These are phyloP conservation scores for Danaus chrysippus DNA, from an alignment of 2,888 invertebrate genomes.

Conservation along the genomic window DNA sequence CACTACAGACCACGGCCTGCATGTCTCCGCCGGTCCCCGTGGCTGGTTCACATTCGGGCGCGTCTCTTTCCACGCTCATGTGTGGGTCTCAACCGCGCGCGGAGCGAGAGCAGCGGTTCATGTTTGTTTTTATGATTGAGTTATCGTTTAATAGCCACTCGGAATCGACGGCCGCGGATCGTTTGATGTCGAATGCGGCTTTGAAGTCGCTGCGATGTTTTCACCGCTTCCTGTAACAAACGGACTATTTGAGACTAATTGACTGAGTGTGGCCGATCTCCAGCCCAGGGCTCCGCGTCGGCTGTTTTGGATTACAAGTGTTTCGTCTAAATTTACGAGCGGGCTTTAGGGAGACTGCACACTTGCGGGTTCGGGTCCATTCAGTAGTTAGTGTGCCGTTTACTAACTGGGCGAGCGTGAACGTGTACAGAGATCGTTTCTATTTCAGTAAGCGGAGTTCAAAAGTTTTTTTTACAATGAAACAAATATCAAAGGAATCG, in stretches of 20 bases:
- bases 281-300: conserved; percentile 26
- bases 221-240: conserved; percentile 67
- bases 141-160: conserved; percentile 61
- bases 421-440: too few species aligned
- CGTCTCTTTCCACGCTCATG: conserved; percentile 57
- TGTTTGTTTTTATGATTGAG: conserved; percentile 76
- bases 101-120: conserved; percentile 60
- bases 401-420: background rate
- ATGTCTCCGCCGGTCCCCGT: conserved; percentile 50
- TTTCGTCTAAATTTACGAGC: conserved; percentile 2
- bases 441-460: too few species aligned
- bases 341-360: background rate
- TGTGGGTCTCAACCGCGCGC: conserved; percentile 53
- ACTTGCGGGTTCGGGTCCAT: background rate
- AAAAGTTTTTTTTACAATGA: too few species aligned
- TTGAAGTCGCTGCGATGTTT: conserved; percentile 55
- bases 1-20: conserved; percentile 67
- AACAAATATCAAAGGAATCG: background rate
- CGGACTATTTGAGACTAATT: conserved; percentile 55
- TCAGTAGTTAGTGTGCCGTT: background rate
- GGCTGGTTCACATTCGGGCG: conserved; percentile 34
- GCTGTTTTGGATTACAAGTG: conserved; percentile 27
- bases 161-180: conserved; percentile 48
- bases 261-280: conserved; percentile 42
- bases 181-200: conserved; percentile 59